phyloP scores from a whole-genome alignment of 2,888 invertebrate genomes.

The Eubasilissa splendida region DNA sequence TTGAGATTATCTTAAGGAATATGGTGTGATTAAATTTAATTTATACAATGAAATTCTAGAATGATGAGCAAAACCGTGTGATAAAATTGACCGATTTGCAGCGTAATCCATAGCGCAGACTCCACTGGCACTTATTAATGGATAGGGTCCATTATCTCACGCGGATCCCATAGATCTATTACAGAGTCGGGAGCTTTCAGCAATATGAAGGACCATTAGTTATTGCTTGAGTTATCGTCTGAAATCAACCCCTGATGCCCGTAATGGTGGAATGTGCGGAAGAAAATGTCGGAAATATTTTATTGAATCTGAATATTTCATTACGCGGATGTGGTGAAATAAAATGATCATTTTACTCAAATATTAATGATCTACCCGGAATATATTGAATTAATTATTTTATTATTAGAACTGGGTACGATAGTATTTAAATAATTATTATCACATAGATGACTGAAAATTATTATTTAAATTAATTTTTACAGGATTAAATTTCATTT shows the following conservation, averaged over 20 bases:
- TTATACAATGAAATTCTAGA: no score
- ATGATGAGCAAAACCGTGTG: neutral
- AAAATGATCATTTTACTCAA: no score
- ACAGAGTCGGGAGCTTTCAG: conserved; percentile 33
- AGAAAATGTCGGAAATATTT: neutral
- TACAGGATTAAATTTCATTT: no score
- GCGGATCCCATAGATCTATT: conserved; percentile 33
- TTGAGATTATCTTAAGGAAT: no score
- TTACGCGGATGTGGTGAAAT: neutral
- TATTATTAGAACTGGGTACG: no score
- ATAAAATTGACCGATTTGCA: conserved; percentile 30
- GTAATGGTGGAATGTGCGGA: neutral
- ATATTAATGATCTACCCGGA: no score
- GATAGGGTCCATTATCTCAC: conserved; percentile 34
- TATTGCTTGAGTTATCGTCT: conserved; percentile 30
- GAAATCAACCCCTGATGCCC: conserved; percentile 16
- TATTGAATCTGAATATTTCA: conserved; percentile 9
- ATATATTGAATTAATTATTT: no score
- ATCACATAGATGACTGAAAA: no score
- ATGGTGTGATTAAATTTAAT: no score
- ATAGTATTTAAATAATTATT: no score
- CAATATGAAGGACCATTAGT: conserved; percentile 35
- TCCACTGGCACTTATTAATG: conserved; percentile 30
- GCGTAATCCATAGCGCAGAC: conserved; percentile 28
- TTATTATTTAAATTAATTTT: no score